Percentiles rank a stretch among this genome's conserved stretches.
Conservation (phyloP, 1,140 invertebrate species). For the Drosophila novamexicana region DNA sequence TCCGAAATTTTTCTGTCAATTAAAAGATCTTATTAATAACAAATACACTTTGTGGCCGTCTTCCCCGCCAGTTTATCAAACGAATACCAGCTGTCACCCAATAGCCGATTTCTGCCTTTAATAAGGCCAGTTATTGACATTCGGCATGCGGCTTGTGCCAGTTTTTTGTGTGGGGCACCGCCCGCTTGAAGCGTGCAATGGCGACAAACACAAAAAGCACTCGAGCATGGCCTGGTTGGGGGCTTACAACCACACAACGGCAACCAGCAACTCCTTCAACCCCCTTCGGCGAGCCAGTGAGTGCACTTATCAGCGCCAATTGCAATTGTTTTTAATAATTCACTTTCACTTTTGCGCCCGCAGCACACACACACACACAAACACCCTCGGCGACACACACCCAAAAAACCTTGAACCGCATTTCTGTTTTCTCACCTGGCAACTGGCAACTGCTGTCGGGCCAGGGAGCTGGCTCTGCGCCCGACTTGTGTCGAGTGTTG, state of each 20-base stretch:
- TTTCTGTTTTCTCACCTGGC: constrained; percentile 39
- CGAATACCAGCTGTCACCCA: background rate
- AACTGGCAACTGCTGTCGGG: constrained; percentile 14
- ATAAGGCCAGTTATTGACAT: constrained; percentile 10
- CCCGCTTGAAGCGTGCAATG: background rate
- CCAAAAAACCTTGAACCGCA: constrained; percentile 62
- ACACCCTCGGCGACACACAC: constrained; percentile 10
- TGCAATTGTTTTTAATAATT: constrained; percentile 76
- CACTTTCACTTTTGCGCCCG: constrained; percentile 63
- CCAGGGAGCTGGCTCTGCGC: background rate
- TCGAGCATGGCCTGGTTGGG: constrained; percentile 19
- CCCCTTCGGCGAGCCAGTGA: constrained; percentile 2
- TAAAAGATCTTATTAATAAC: no score
- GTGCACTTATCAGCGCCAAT: constrained; percentile 64
- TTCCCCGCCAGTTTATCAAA: no score
- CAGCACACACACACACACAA: constrained; percentile 22
- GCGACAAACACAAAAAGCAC: constrained; percentile 25
- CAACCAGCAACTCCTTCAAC: background rate
- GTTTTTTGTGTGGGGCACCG: constrained; percentile 24
- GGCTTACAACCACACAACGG: background rate
- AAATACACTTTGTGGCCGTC: no score
- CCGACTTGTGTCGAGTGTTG: background rate
- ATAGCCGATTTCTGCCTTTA: constrained; percentile 12
- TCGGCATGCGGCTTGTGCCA: constrained; percentile 23
- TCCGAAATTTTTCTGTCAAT: no score